Conservation (phyloP, 2,113 vertebrate genomes). For the Orientallactaga bullata region DNA sequence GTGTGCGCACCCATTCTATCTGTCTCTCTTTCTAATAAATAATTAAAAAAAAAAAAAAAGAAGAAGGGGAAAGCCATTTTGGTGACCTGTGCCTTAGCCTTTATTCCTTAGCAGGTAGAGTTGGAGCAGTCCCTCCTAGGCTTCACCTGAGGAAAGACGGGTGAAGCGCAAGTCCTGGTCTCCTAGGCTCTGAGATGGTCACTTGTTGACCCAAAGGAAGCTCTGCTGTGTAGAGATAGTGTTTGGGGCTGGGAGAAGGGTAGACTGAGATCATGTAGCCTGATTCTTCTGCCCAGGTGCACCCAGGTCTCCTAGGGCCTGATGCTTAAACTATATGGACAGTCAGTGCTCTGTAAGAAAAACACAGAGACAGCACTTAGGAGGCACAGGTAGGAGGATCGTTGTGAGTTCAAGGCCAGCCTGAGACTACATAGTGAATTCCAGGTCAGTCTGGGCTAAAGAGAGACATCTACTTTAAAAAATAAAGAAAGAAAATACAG, state of each 20-base stretch:
- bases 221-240: no score
- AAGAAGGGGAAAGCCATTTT: background rate
- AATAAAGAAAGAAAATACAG: no score
- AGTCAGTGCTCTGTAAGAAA: background rate
- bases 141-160: background rate
- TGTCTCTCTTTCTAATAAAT: no score
- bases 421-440: no score
- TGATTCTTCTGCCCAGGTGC: background rate
- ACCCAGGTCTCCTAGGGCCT: background rate
- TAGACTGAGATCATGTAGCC: background rate
- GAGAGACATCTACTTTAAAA: no score
- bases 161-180: background rate
- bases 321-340: background rate
- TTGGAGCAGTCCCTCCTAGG: background rate
- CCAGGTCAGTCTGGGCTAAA: no score
- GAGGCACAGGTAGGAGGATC: no score
- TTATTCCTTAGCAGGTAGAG: background rate
- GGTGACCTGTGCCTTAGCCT: background rate
- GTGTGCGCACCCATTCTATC: no score
- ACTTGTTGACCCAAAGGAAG: background rate
- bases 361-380: background rate
- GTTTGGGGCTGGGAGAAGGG: background rate
- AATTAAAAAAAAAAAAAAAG: no score
- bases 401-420: no score
- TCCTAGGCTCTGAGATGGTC: background rate